Conservation (phyloP, 1,140 invertebrate species). For the Cecropterus lyciades region DNA sequence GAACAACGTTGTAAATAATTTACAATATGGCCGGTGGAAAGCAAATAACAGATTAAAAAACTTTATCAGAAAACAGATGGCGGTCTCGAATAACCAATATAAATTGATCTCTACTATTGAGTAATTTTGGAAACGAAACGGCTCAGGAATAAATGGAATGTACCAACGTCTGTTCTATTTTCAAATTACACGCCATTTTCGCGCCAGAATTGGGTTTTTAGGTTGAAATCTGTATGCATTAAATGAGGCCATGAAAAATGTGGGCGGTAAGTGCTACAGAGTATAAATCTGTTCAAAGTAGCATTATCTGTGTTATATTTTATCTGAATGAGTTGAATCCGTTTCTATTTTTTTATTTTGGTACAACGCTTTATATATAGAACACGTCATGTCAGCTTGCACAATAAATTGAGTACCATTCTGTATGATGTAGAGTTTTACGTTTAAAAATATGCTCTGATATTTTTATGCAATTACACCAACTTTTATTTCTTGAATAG, state of each 20-base stretch:
- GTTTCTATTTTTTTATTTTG: too few species aligned
- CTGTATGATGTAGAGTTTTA: too few species aligned
- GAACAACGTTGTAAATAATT: constrained; percentile 21
- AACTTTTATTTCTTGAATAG: too few species aligned
- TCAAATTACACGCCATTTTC: constrained; percentile 31
- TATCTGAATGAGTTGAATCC: not conserved
- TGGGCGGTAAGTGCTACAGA: constrained; percentile 11
- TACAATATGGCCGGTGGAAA: constrained; percentile 24
- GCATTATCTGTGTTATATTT: not conserved
- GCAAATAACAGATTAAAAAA: constrained; percentile 29
- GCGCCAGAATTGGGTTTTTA: constrained; percentile 54
- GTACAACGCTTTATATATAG: too few species aligned
- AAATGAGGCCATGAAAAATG: constrained; percentile 33
- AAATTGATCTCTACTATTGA: constrained; percentile 13
- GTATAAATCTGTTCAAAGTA: constrained; percentile 5
- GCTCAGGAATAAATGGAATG: constrained; percentile 15
- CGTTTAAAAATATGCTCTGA: too few species aligned
- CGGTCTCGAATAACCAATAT: constrained; percentile 4
- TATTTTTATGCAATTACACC: too few species aligned
- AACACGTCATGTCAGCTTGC: too few species aligned
- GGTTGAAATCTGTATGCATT: constrained; percentile 49
- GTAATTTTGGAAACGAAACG: constrained; percentile 13
- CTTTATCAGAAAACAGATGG: constrained; percentile 33
- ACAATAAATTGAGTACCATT: too few species aligned
- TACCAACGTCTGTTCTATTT: constrained; percentile 28